Evolutionary conservation across 2,797 vertebrate genomes (phyloP).

Genomic region (Sandelia bainsii): DNA sequence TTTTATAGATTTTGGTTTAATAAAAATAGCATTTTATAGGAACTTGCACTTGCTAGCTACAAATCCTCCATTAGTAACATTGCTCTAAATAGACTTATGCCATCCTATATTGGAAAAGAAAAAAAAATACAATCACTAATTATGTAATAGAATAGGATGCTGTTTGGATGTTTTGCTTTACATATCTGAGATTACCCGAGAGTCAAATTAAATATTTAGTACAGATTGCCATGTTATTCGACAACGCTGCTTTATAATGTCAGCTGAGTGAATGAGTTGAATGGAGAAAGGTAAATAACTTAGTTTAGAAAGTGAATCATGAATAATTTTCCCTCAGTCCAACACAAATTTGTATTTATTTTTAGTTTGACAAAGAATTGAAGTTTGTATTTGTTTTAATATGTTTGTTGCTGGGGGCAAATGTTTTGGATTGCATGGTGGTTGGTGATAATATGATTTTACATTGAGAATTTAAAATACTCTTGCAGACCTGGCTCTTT

Average conservation of each 20-base stretch:
- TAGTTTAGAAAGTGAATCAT: slow-evolving; percentile 40
- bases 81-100: slow-evolving; percentile 24
- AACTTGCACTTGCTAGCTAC: slow-evolving; percentile 35
- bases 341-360: slow-evolving; percentile 52
- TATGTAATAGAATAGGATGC: slow-evolving; percentile 40
- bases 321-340: slow-evolving; percentile 2
- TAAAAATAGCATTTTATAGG: not conserved
- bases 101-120: not conserved
- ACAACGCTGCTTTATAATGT: slow-evolving; percentile 26
- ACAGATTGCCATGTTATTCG: slow-evolving; percentile 34
- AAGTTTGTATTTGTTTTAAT: slow-evolving; percentile 25
- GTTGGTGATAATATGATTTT: slow-evolving; percentile 59
- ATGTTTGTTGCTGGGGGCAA: slow-evolving; percentile 46
- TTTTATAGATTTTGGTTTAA: slow-evolving; percentile 38
- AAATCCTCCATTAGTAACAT: slow-evolving; percentile 26
- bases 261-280: slow-evolving; percentile 31
- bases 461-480: slow-evolving; percentile 52
- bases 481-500: slow-evolving; percentile 54
- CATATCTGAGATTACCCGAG: slow-evolving; percentile 54
- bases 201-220: slow-evolving; percentile 36
- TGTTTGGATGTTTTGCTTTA: slow-evolving; percentile 51
- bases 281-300: slow-evolving; percentile 23
- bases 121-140: slow-evolving; percentile 56
- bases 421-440: slow-evolving; percentile 67
- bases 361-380: slow-evolving; percentile 51